Base-by-base conservation (phyloP, 2,888 invertebrate species). In the Drosophila ezoana region DNA sequence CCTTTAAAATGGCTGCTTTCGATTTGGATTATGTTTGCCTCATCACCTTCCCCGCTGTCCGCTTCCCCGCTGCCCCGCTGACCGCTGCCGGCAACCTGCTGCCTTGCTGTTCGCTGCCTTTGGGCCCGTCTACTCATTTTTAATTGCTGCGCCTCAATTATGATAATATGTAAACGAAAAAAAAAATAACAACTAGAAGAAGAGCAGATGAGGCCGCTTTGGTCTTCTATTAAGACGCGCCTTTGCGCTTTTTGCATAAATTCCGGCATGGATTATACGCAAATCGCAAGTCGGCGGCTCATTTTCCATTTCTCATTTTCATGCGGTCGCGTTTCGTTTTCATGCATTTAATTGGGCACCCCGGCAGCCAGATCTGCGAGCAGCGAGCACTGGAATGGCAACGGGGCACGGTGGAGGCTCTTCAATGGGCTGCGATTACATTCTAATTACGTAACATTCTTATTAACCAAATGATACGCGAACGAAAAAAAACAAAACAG, bases 131-230 rank as follows among this genome's bases (percentile, higher is more conserved):
- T 18, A 8, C 28, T 20, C 18, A 16, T 47, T 56, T 53, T 76
- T 83, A 83, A 83, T 83, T 83, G 72, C 81, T 43, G 54, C 53
- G 32, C 72, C 76, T 69, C 83, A 86, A 83, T 83, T 83, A 83
- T 86, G 76, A 68, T 79, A 77, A 85, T 72, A 65, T 45, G 48
- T 48, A 48, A 35, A 37, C 6, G 13, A 33, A 45, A 16, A 41
- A n/a, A 16, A 16, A 10, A 23, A 18, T 14, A 37, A n/a, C 28
- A 18, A 16, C n/a, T n/a, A 47, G 11, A 16, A 28, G 28, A 32
- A 20, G 35, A 48, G 32, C 18, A 20, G 32, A 35, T 56, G 59
- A 58, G 43, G 56, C 51, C 49, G 49, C 67, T 47, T 45, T 48
- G 58, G 63, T 58, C 54, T 44, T 73, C 69, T 64, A 54, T 56